These are phyloP conservation scores for Sigmodon hispidus DNA, from an alignment of 2,113 vertebrate species.

Conservation along the genomic window DNA sequence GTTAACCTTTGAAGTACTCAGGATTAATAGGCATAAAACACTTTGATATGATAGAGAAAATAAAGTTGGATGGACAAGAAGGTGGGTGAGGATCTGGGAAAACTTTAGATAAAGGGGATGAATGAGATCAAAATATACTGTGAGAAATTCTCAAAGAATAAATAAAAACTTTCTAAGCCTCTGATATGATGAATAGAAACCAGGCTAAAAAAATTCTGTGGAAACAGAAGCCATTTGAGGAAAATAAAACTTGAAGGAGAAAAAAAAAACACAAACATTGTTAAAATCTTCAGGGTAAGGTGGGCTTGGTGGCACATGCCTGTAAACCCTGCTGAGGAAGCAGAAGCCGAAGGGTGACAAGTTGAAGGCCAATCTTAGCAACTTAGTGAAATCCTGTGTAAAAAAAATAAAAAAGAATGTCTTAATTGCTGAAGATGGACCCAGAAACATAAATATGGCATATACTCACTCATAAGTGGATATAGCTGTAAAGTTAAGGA, in stretches of 20 bases:
- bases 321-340: not conserved
- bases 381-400: not conserved
- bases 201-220: not conserved
- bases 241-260: slow-evolving; percentile 24
- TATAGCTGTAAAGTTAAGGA: not conserved
- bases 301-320: not conserved
- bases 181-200: not conserved
- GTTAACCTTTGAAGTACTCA: not conserved
- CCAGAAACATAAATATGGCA: not conserved
- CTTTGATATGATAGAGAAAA: not conserved
- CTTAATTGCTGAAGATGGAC: not conserved
- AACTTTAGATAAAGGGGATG: not conserved
- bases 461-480: not conserved
- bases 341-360: not conserved
- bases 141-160: not conserved
- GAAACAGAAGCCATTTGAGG: slow-evolving; percentile 27
- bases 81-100: not conserved
- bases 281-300: not conserved
- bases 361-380: not conserved
- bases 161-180: not conserved
- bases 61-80: not conserved
- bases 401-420: not conserved
- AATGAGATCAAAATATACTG: not conserved
- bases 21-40: not conserved
- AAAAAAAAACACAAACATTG: not conserved